Evolutionary conservation across 2,113 vertebrate genomes (phyloP).

Genomic region (Podilymbus podiceps): DNA sequence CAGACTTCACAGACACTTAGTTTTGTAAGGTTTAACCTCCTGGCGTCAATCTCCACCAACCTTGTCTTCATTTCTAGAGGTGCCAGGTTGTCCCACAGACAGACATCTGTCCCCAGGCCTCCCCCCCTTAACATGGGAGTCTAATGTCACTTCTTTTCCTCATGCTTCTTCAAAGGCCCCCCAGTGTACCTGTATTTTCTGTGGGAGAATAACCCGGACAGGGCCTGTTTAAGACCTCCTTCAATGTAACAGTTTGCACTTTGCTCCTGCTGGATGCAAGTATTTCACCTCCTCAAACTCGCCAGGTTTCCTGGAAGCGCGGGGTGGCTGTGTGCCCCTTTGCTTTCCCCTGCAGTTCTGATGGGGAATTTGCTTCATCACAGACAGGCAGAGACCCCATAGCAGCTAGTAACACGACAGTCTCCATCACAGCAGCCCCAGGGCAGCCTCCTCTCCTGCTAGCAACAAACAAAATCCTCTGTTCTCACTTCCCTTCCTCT

Average conservation of each 20-base stretch:
- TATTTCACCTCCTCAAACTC: not conserved
- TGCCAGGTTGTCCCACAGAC: fast-evolving
- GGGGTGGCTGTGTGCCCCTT: too few relatives aligned
- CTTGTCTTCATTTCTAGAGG: not conserved
- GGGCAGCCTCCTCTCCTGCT: not conserved
- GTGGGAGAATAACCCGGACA: not conserved
- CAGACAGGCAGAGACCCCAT: not conserved
- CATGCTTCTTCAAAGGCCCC: not conserved
- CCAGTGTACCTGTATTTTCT: not conserved
- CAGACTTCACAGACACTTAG: fast-evolving
- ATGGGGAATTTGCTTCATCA: not conserved
- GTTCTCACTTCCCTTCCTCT: not conserved
- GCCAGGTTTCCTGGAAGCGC: fast-evolving
- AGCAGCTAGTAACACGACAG: not conserved
- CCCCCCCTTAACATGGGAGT: not conserved
- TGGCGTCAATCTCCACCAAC: not conserved
- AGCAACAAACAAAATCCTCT: not conserved
- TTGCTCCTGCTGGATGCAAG: not conserved
- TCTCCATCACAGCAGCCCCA: not conserved
- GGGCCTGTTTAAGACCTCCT: not conserved
- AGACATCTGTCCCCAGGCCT: not conserved
- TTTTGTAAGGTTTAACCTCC: not conserved
- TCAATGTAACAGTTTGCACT: not conserved
- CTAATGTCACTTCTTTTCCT: not conserved
- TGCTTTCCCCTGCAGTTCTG: not conserved